phyloP scores from a whole-genome alignment of 53 echinoderm and acorn worm species.

The Henricia sp. region DNA sequence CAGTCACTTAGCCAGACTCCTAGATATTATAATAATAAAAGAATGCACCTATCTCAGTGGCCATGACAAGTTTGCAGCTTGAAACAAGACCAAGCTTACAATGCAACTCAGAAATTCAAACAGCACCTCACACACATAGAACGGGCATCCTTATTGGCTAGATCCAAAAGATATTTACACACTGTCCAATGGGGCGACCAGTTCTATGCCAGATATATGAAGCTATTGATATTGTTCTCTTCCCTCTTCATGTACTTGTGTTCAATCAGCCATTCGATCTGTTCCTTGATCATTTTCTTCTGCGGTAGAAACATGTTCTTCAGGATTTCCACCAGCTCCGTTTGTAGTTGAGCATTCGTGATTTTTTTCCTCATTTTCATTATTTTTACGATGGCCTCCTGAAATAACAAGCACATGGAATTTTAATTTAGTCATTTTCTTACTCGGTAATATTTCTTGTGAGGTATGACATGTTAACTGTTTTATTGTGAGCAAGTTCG shows the following conservation, averaged over 20 bases:
- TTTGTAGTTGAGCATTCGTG: slow-evolving; percentile 94
- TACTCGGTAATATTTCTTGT: no score
- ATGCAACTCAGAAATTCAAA: no score
- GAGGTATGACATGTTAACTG: no score
- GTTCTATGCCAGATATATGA: slow-evolving; percentile 81
- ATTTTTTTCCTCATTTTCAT: slow-evolving; percentile 99
- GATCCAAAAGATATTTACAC: background rate
- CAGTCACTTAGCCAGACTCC: no score
- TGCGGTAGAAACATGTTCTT: slow-evolving; percentile 99
- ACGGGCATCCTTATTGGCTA: background rate
- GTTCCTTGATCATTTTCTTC: slow-evolving; percentile 99
- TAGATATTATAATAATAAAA: no score
- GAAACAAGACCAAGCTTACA: background rate
- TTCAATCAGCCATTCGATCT: slow-evolving; percentile 98
- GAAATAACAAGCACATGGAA: no score
- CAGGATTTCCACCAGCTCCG: slow-evolving; percentile 97
- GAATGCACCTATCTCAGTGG: no score
- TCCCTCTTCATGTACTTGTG: slow-evolving; percentile 99
- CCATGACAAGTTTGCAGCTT: background rate
- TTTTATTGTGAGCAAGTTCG: no score
- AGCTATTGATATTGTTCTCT: slow-evolving; percentile 91
- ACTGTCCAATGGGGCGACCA: background rate
- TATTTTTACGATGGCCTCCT: slow-evolving; percentile 99
- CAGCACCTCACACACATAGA: no score
- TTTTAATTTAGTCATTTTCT: no score